phyloP scores from a whole-genome alignment of 2,888 invertebrate species.

The Iselma pallidipennis region DNA sequence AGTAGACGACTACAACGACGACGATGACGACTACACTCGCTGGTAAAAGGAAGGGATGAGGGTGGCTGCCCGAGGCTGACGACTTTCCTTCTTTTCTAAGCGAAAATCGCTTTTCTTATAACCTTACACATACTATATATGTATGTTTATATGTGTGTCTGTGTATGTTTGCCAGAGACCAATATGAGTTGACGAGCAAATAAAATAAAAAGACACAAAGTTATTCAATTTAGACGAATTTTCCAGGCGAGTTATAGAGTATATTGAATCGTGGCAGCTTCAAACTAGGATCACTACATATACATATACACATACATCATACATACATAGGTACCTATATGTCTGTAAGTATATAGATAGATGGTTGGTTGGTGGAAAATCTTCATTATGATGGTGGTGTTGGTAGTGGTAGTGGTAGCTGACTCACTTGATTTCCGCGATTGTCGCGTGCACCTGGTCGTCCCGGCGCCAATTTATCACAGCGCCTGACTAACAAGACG shows the following conservation, averaged over 20 bases:
- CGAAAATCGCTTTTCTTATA: slow-evolving; percentile 53
- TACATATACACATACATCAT: too few species aligned
- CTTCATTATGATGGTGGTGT: background rate
- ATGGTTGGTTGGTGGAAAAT: background rate
- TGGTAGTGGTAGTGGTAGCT: background rate
- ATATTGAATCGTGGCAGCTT: slow-evolving; percentile 43
- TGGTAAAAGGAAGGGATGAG: background rate
- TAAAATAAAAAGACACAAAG: slow-evolving; percentile 53
- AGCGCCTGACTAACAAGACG: slow-evolving; percentile 53
- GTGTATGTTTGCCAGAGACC: slow-evolving; percentile 31
- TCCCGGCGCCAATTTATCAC: slow-evolving; percentile 48
- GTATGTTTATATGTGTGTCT: slow-evolving; percentile 11
- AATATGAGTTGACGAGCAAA: slow-evolving; percentile 50
- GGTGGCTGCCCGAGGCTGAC: slow-evolving; percentile 37
- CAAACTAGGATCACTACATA: slow-evolving; percentile 22
- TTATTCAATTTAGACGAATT: slow-evolving; percentile 55
- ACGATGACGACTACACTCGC: too few species aligned
- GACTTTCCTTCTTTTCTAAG: slow-evolving; percentile 27
- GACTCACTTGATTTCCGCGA: slow-evolving; percentile 38
- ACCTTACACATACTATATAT: slow-evolving; percentile 31
- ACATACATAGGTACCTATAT: too few species aligned
- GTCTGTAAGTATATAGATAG: background rate
- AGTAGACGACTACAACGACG: slow-evolving; percentile 9
- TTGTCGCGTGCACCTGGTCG: slow-evolving; percentile 45
- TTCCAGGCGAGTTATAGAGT: slow-evolving; percentile 49